Conservation (phyloP, 1,140 invertebrate species). For the Heliconius congener region DNA sequence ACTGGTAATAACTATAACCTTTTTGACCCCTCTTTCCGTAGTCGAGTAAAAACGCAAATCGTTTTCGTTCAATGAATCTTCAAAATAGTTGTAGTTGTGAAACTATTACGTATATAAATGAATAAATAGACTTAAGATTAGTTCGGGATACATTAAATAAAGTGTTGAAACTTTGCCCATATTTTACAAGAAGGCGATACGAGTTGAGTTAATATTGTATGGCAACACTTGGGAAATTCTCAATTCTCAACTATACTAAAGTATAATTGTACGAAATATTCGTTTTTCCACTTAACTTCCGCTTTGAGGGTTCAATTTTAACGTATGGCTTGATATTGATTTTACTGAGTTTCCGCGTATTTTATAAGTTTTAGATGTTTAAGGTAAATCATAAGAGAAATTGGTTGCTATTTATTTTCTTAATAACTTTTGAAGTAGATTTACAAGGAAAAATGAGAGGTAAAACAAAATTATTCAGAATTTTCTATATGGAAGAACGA, state of each 20-base stretch:
- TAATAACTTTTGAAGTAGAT: background rate
- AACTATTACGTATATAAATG: constrained; percentile 27
- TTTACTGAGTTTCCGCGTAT: background rate
- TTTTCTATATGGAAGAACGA: background rate
- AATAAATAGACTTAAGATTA: constrained; percentile 22
- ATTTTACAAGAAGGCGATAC: constrained; percentile 26
- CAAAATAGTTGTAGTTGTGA: constrained; percentile 1
- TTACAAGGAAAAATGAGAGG: background rate
- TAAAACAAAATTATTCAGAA: background rate
- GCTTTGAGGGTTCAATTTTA: background rate
- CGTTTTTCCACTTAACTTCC: background rate
- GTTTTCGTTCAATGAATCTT: constrained; percentile 1
- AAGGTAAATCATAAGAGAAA: background rate
- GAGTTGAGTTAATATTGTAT: constrained; percentile 16
- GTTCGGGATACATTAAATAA: constrained; percentile 26
- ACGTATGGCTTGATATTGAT: background rate
- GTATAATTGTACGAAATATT: constrained; percentile 7
- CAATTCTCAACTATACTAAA: constrained; percentile 10
- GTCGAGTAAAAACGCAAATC: background rate
- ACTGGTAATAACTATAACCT: too few relatives aligned
- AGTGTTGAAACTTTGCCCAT: constrained; percentile 26
- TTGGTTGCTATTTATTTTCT: background rate
- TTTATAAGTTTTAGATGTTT: background rate
- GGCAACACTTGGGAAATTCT: constrained; percentile 14
- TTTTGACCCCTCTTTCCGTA: background rate